phyloP scores from a whole-genome alignment of 2,113 vertebrate genomes.

The Gallinago paraguaiae region DNA sequence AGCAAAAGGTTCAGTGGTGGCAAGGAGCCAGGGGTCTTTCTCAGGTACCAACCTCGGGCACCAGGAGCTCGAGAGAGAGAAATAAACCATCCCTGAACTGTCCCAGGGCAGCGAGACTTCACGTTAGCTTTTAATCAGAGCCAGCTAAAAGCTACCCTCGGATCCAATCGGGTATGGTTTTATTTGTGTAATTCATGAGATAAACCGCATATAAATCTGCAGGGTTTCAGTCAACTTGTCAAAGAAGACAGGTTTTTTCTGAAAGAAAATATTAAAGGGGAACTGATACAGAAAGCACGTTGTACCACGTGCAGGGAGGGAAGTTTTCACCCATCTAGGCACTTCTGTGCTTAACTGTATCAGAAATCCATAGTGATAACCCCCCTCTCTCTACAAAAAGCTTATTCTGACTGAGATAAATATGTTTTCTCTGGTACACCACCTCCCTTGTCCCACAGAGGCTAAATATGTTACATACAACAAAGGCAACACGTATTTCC shows the following conservation, averaged over 20 bases:
- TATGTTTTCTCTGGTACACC: neutral
- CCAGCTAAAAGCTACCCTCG: neutral
- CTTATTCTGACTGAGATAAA: neutral
- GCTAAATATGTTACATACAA: neutral
- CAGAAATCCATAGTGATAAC: neutral
- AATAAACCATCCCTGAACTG: neutral
- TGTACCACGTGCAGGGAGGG: neutral
- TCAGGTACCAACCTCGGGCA: neutral
- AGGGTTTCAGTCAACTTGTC: neutral
- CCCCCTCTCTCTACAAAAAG: neutral
- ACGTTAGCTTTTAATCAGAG: neutral
- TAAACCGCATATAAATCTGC: neutral
- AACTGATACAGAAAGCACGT: neutral
- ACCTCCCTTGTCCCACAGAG: neutral
- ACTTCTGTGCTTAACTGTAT: neutral
- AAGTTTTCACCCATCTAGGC: neutral
- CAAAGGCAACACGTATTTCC: neutral
- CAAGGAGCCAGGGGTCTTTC: neutral
- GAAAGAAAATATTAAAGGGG: neutral
- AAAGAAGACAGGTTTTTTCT: neutral
- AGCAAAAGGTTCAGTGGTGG: accelerated
- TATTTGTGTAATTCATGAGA: neutral
- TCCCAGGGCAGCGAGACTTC: neutral
- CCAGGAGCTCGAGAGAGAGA: neutral
- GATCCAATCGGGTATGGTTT: neutral